phyloP scores from a whole-genome alignment of 2,113 vertebrate species.

The Pygathrix nemaeus region DNA sequence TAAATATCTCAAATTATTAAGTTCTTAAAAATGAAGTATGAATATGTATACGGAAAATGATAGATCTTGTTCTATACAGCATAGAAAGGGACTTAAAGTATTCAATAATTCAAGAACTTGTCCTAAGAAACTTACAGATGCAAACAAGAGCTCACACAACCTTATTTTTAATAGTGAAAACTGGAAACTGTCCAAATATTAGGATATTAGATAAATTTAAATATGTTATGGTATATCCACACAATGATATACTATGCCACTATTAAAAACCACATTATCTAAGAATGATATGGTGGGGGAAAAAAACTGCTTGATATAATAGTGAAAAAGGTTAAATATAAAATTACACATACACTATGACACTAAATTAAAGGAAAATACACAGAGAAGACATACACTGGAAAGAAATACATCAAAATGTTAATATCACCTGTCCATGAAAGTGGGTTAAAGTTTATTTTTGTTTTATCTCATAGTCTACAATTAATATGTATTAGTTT shows the following conservation, averaged over 20 bases:
- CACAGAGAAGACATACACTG: neutral
- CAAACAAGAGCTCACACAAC: neutral
- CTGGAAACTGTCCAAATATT: neutral
- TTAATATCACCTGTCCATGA: neutral
- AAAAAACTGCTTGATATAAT: neutral
- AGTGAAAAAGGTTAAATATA: conserved; percentile 32
- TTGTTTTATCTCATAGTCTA: conserved; percentile 32
- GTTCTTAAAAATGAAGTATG: conserved; percentile 50
- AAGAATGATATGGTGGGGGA: neutral
- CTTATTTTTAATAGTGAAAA: conserved; percentile 53
- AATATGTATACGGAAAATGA: neutral
- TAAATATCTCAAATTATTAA: conserved; percentile 40
- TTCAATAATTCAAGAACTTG: conserved; percentile 1
- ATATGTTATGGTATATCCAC: neutral
- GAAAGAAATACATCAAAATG: conserved; percentile 25
- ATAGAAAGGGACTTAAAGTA: conserved; percentile 20
- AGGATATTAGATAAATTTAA: conserved; percentile 17
- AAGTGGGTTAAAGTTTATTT: neutral
- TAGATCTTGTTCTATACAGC: neutral
- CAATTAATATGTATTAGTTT: neutral
- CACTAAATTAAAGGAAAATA: neutral
- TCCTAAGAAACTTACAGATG: neutral
- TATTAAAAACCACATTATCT: neutral
- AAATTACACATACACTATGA: neutral
- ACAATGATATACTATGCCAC: neutral